Base-by-base conservation (phyloP, 2,113 vertebrate genomes). In the Scortum barcoo region DNA sequence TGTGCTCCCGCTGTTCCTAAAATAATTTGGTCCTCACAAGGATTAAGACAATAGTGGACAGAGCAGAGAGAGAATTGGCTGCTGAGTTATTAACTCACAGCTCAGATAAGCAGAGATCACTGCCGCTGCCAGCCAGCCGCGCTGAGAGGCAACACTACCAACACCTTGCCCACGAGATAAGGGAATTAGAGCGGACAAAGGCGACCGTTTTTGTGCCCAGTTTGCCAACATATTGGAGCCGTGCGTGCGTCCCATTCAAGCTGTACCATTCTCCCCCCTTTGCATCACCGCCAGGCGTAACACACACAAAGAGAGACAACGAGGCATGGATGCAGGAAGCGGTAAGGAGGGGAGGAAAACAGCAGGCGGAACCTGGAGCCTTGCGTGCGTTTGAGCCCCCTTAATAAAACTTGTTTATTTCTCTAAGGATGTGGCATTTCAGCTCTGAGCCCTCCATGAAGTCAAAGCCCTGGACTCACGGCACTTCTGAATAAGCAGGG, bases 121-220 rank as follows among this genome's bases (percentile, higher is more conserved):
- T 48, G 56, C 38, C 48, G 76, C 83, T 14, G 85, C 76, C 83
- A n/a, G 76, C 81, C 84, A 88, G 85, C 67, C 6, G n/a, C 13
- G 24, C 86, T n/a, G 68, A 61, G 38, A 72, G 88, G 75, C 80
- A 78, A 72, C 86, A 76, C 51, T 78, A 69, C 60, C 80, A 84
- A 65, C 86, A 91, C 80, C 86, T 87, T 81, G 70, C n/a, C 78
- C 67, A 60, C 30, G 19, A 86, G 89, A 93, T 91, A 92, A 91
- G 82, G 73, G 83, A 84, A 79, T 89, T 73, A 86, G 28, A 60
- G n/a, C 7, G 57, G 44, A 85, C 84, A 83, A 71, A 90, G 70
- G 78, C 62, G 3, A 61, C 16, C 54, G 68, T 54, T 81, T 71
- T 33, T 66, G 28, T 28, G n/a, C n/a, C n/a, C 67, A 40, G 63